Evolutionary conservation across 2,113 vertebrate genomes (phyloP).

Genomic region (Rhea pennata): DNA sequence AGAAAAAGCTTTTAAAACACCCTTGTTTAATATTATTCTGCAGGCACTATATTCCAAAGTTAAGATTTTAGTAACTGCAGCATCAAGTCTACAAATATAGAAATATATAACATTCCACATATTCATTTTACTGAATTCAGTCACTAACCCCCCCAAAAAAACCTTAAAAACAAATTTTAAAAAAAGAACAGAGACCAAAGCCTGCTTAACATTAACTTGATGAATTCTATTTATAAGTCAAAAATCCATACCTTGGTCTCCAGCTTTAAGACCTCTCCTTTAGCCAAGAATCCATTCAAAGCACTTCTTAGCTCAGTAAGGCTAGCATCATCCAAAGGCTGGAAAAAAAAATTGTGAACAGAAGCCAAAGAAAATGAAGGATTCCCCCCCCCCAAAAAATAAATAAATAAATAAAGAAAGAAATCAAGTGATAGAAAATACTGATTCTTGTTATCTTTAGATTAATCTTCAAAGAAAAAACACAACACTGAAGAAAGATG

Average conservation of each 20-base stretch:
- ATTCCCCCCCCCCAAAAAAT: not conserved
- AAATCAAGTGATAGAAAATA: not conserved
- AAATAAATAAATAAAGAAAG: fast-evolving
- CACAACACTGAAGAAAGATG: not conserved
- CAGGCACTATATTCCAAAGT: not conserved
- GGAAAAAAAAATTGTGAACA: not conserved
- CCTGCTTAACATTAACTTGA: not conserved
- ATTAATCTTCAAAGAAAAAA: not conserved
- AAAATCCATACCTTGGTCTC: slow-evolving; percentile 86
- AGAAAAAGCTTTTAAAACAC: not conserved
- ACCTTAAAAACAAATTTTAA: not conserved
- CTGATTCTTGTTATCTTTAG: not conserved
- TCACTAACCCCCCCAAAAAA: not conserved
- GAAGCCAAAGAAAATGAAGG: not conserved
- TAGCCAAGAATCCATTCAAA: slow-evolving; percentile 88
- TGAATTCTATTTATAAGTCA: not conserved
- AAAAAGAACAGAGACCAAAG: not conserved
- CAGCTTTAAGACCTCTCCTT: slow-evolving; percentile 89
- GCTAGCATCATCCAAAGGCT: slow-evolving; percentile 87
- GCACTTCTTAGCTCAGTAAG: slow-evolving; percentile 87
- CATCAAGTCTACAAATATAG: not conserved
- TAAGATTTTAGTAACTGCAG: not conserved
- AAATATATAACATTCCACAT: not conserved
- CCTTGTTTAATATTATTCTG: not conserved
- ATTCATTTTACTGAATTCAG: not conserved